A percentile compares a stretch with the other conserved stretches of the same genome.
Evolutionary conservation across 2,113 vertebrate species (phyloP).

Genomic region (Centropristis striata): DNA sequence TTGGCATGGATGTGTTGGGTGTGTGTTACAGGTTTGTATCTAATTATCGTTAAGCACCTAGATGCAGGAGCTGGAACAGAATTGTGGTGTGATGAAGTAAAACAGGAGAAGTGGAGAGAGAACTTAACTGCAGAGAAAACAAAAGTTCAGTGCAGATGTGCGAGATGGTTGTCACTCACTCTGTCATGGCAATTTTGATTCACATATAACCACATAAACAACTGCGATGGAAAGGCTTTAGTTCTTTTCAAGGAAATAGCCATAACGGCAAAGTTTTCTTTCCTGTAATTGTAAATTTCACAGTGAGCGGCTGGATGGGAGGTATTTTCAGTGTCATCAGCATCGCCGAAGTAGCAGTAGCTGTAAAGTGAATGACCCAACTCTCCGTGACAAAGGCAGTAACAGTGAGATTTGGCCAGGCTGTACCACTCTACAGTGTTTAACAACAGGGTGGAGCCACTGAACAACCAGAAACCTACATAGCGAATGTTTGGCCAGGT

Average conservation of each 20-base stretch:
- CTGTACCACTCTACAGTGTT: conserved; percentile 23
- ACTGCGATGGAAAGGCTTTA: conserved; percentile 2
- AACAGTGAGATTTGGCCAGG: conserved; percentile 42
- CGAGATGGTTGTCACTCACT: not conserved
- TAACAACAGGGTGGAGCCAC: conserved; percentile 54
- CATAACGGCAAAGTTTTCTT: conserved; percentile 12
- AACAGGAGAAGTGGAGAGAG: conserved; percentile 26
- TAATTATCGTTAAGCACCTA: conserved; percentile 50
- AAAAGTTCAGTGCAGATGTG: conserved; percentile 12
- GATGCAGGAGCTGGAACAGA: conserved; percentile 43
- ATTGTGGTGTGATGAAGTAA: conserved; percentile 23
- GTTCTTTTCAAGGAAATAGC: conserved; percentile 8
- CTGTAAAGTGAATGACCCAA: conserved; percentile 50
- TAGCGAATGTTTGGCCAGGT: conserved; percentile 68
- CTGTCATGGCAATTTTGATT: conserved; percentile 13
- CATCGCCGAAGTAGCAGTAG: conserved; percentile 20
- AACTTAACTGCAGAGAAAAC: conserved; percentile 30
- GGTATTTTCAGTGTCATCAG: conserved; percentile 45
- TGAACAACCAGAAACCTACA: conserved; percentile 41
- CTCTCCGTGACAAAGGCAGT: conserved; percentile 52
- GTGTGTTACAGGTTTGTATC: conserved; percentile 33
- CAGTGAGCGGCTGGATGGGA: conserved; percentile 23
- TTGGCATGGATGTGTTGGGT: conserved; percentile 31
- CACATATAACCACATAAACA: conserved; percentile 1
- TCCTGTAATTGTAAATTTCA: conserved; percentile 38